These are phyloP conservation scores for Rhingia campestris DNA, from an alignment of 2,888 invertebrate species.

Conservation along the genomic window DNA sequence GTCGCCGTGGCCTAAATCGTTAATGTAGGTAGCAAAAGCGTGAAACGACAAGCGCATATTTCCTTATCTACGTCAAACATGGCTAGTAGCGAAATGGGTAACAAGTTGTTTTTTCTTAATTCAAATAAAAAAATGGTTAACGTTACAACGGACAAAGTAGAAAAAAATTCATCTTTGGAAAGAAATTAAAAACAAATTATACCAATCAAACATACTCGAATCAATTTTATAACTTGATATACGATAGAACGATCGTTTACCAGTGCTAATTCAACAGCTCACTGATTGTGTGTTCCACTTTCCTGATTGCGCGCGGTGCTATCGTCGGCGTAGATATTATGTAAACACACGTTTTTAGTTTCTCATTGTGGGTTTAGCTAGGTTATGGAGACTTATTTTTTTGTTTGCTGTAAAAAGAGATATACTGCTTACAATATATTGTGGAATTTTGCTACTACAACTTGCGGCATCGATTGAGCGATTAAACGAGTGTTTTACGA, in stretches of 20 bases:
- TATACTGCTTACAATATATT: not conserved
- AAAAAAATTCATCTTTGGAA: not conserved
- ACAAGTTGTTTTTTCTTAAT: not conserved
- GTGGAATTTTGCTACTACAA: constrained; percentile 12
- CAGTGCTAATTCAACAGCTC: constrained; percentile 31
- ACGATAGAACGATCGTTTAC: constrained; percentile 35
- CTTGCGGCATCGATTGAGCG: constrained; percentile 4
- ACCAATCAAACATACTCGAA: constrained; percentile 47
- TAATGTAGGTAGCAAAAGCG: not conserved
- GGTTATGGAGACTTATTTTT: not conserved
- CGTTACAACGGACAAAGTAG: not conserved
- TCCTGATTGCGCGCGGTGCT: constrained; percentile 13
- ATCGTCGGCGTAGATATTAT: constrained; percentile 21
- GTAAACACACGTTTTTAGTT: constrained; percentile 33
- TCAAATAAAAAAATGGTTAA: not conserved
- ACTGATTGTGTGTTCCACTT: constrained; percentile 25
- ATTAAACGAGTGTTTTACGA: constrained; percentile 2
- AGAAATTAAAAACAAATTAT: constrained; percentile 48
- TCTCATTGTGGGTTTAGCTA: not conserved
- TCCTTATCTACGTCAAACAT: constrained; percentile 17
- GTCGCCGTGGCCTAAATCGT: not conserved
- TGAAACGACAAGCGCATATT: not conserved
- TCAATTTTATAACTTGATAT: constrained; percentile 45
- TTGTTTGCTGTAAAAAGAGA: not conserved
- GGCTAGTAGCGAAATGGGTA: constrained; percentile 2